Evolutionary conservation across 2,888 invertebrate genomes (phyloP).

Genomic region (Stenotaenia linearis): DNA sequence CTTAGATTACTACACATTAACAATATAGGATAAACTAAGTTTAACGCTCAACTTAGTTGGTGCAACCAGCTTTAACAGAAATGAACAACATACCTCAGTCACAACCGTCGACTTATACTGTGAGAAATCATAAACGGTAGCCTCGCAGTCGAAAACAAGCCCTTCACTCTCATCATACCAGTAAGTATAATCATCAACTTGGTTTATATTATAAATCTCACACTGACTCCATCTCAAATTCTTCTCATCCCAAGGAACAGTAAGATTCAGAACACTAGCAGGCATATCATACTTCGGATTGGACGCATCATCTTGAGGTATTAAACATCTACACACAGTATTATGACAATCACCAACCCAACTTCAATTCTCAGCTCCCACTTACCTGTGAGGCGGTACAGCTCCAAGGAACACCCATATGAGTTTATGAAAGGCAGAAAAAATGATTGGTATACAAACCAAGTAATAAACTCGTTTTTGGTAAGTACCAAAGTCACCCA

Average conservation of each 20-base stretch:
- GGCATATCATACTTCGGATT: background rate
- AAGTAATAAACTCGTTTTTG: conserved; percentile 63
- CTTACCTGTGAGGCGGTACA: conserved; percentile 53
- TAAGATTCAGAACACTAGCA: background rate
- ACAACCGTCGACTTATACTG: background rate
- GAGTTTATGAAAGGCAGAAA: conserved; percentile 67
- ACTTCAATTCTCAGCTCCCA: too few relatives aligned
- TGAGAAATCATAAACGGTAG: background rate
- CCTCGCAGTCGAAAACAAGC: background rate
- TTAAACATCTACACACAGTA: too few relatives aligned
- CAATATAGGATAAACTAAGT: too few relatives aligned
- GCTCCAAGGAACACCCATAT: conserved; percentile 67
- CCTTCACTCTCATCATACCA: background rate
- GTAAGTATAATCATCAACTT: background rate
- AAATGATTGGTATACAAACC: conserved; percentile 63
- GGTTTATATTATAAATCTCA: background rate
- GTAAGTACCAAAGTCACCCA: conserved; percentile 67
- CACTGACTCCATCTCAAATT: background rate
- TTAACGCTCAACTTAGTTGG: too few relatives aligned
- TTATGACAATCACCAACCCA: too few relatives aligned
- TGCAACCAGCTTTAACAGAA: too few relatives aligned
- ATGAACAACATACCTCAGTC: conserved; percentile 1
- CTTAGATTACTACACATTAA: too few relatives aligned
- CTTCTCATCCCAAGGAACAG: background rate
- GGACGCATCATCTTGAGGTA: background rate